Evolutionary conservation across 2,797 vertebrate genomes (phyloP), one percentile per base, ranked within the genome.

Genomic region (Pipistrellus pipistrellus): DNA sequence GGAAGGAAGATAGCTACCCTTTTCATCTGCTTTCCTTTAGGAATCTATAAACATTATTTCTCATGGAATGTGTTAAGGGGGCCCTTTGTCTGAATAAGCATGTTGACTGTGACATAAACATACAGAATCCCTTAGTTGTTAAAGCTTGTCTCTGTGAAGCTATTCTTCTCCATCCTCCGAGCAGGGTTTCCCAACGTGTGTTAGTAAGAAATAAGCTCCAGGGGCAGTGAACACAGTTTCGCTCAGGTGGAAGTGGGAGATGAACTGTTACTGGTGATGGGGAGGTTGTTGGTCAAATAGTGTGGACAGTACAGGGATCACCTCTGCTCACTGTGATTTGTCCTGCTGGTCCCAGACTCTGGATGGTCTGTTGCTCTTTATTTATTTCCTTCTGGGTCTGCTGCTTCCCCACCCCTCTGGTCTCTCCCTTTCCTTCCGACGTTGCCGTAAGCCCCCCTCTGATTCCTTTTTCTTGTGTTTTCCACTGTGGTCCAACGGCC

Each of bases 231-330:
- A 13, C 0, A 13, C 23, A 57, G 53, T 0, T 6, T 18, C 21
- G 5, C 10, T 4, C 20, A 3, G 6, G 62, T 6, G 6, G 32
- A 82, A 8, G 18, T 12, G 15, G 62, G 35, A 35, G 38, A 17
- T 3, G 18, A 27, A 8, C 62, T 51, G 55, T 35, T 15, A 1
- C 44, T 38, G 68, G 46, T 38, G n/a, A 12, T 10, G 8, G 35
- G 69, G 53, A 72, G 62, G 71, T 0, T 4, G 4, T 21, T 17
- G 13, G 32, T 73, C 55, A 44, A 8, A 51, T 3, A 32, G 75
- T 0, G 1, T 27, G 44, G 41, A 44, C 21, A 2, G 57, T 2
- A 23, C 18, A 23, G 46, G 35, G 10, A 30, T 10, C 5, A 0
- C 10, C 14, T 55, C 57, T 9, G 0, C 0, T 0, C 10, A 21